Conservation (phyloP, 2,888 invertebrate species). For the Helicoverpa assulta region DNA sequence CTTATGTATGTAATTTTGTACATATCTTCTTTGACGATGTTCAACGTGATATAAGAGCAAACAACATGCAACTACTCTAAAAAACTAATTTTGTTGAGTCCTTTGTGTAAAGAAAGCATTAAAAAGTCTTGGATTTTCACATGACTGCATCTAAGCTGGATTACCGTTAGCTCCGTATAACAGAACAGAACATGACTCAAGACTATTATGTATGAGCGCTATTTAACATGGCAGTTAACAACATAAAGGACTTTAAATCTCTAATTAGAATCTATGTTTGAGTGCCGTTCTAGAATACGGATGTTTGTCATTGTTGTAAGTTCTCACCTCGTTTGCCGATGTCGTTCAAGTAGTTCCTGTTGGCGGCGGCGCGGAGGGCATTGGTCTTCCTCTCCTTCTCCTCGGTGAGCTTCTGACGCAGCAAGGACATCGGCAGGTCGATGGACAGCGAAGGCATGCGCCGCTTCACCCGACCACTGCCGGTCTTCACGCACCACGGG, state of each 20-base stretch:
- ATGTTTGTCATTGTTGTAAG: background rate
- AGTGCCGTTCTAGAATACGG: background rate
- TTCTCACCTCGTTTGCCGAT: conserved; percentile 93
- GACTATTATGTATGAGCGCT: background rate
- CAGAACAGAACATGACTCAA: conserved; percentile 1
- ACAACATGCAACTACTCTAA: conserved; percentile 4
- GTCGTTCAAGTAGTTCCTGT: conserved; percentile 93
- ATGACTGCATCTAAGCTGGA: background rate
- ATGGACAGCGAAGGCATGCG: conserved; percentile 94
- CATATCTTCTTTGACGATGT: conserved; percentile 1
- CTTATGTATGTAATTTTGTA: background rate
- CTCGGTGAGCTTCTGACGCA: conserved; percentile 94
- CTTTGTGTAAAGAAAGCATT: background rate
- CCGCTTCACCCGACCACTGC: conserved; percentile 87
- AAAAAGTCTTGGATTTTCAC: background rate
- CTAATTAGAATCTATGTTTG: background rate
- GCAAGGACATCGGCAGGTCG: conserved; percentile 95
- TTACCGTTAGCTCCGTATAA: background rate
- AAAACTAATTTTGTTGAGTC: conserved; percentile 1
- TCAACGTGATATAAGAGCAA: background rate
- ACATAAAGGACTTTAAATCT: background rate
- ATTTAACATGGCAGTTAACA: background rate
- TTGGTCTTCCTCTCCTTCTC: conserved; percentile 94
- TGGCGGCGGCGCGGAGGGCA: conserved; percentile 90
- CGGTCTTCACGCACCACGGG: conserved; percentile 74